Evolutionary conservation across 2,113 vertebrate species (phyloP).

Genomic region (Tonatia bakeri): DNA sequence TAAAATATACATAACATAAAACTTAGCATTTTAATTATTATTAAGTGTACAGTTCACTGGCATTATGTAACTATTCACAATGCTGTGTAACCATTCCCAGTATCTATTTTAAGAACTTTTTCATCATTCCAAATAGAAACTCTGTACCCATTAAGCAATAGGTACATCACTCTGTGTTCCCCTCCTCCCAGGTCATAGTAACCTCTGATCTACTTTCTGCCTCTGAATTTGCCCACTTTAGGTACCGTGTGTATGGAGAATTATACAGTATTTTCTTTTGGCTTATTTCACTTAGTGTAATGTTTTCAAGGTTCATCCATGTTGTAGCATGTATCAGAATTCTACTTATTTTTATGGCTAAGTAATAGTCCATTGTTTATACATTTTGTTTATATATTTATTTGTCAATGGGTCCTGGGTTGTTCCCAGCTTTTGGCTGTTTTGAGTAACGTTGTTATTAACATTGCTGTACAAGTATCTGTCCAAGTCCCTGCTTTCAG

Average conservation of each 20-base stretch:
- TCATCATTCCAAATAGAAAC: neutral
- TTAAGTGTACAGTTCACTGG: neutral
- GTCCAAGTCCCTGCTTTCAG: neutral
- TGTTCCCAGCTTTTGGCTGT: neutral
- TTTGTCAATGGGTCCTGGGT: neutral
- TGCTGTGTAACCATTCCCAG: neutral
- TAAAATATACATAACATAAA: neutral
- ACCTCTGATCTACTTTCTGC: neutral
- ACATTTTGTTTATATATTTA: neutral
- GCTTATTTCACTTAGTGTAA: neutral
- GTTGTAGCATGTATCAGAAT: neutral
- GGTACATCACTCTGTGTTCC: neutral
- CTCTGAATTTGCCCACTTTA: neutral
- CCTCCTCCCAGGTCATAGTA: neutral
- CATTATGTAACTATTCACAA: neutral
- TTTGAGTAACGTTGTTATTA: neutral
- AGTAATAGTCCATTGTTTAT: neutral
- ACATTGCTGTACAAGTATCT: neutral
- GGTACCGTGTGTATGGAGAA: neutral
- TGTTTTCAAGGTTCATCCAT: neutral
- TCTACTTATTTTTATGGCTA: neutral
- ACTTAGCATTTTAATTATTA: neutral
- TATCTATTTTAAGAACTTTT: constrained; percentile 8
- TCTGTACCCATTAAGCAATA: neutral
- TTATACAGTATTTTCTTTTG: neutral